These are phyloP conservation scores for Chanos chanos DNA, from an alignment of 2,797 vertebrate genomes.

Conservation along the genomic window DNA sequence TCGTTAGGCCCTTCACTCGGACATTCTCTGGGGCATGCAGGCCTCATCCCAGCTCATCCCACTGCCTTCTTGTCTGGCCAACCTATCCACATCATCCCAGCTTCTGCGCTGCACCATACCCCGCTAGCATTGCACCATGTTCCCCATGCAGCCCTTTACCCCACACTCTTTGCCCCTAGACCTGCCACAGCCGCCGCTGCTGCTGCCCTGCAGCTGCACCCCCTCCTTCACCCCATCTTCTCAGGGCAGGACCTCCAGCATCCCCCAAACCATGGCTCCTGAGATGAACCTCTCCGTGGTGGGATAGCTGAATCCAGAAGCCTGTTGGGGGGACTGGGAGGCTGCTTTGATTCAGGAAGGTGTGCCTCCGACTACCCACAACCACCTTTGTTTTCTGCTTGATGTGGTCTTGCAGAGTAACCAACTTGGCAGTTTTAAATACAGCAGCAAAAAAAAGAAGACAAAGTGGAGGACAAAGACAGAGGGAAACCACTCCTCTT, in stretches of 20 bases:
- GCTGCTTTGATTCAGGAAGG: neutral
- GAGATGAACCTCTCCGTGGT: slow-evolving; percentile 53
- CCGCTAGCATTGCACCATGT: slow-evolving; percentile 92
- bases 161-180: slow-evolving; percentile 85
- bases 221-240: slow-evolving; percentile 96
- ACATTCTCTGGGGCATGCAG: slow-evolving; percentile 86
- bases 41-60: slow-evolving; percentile 87
- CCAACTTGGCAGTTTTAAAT: neutral
- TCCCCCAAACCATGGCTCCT: slow-evolving; percentile 95
- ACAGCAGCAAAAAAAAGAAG: no score
- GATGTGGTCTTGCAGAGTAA: neutral
- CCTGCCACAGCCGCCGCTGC: slow-evolving; percentile 83
- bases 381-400: neutral
- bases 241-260: slow-evolving; percentile 99
- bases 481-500: no score
- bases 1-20: slow-evolving; percentile 89
- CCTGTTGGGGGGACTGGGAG: slow-evolving; percentile 12
- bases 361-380: neutral
- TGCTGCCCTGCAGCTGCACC: slow-evolving; percentile 93
- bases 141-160: slow-evolving; percentile 89
- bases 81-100: slow-evolving; percentile 97
- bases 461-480: neutral
- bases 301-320: slow-evolving; percentile 33
- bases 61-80: slow-evolving; percentile 94
- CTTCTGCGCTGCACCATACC: slow-evolving; percentile 91